Conservation (phyloP, 2,888 invertebrate genomes). For the Tetragonisca angustula region DNA sequence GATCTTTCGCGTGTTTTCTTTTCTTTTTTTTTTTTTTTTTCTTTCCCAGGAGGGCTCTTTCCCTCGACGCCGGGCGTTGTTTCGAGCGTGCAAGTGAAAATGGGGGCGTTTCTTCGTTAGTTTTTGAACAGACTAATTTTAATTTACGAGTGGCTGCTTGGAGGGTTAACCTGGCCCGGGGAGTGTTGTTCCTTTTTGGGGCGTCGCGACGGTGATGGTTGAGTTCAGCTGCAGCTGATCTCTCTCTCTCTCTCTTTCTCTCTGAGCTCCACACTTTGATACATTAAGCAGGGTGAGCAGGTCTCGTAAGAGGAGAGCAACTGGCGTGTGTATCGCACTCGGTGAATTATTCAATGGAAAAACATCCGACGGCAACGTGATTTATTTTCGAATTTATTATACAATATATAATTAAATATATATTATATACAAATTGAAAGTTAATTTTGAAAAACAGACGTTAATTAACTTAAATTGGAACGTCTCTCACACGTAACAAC, state of each 20-base stretch:
- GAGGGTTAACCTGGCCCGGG: neutral
- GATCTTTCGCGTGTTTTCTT: too few species aligned
- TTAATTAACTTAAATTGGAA: too few species aligned
- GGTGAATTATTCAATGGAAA: neutral
- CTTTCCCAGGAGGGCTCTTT: neutral
- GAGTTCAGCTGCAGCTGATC: neutral
- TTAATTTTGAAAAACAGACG: too few species aligned
- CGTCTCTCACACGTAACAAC: too few species aligned
- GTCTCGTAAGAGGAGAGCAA: neutral
- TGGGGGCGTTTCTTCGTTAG: neutral
- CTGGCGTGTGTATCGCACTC: too few species aligned
- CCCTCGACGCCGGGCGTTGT: neutral
- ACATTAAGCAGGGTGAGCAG: too few species aligned
- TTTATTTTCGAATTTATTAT: too few species aligned
- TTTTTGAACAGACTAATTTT: constrained; percentile 5
- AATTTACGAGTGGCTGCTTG: neutral
- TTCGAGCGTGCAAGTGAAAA: neutral
- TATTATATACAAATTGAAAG: too few species aligned
- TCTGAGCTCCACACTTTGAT: neutral
- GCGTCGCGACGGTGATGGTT: neutral
- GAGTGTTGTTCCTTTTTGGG: neutral
- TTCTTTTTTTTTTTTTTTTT: too few species aligned
- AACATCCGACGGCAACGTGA: neutral
- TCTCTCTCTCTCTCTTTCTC: neutral
- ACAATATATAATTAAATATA: too few species aligned